These are phyloP conservation scores for Bostrychus sinensis DNA, from an alignment of 2,113 vertebrate genomes.

Conservation along the genomic window DNA sequence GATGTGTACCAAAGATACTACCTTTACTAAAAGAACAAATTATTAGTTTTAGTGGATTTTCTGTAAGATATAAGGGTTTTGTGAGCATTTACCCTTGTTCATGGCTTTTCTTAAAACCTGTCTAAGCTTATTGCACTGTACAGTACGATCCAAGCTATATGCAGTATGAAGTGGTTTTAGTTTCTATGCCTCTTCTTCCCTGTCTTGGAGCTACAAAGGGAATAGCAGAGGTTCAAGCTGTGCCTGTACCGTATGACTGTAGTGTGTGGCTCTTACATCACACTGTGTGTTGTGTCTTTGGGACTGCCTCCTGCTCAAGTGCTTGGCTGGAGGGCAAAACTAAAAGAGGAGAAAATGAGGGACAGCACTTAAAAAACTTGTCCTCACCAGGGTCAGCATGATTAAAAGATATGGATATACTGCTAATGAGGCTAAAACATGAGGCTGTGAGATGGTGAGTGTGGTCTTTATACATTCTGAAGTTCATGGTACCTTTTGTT, in stretches of 20 bases:
- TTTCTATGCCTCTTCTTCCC: slow-evolving; percentile 11
- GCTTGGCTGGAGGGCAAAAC: slow-evolving; percentile 35
- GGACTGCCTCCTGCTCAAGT: slow-evolving; percentile 35
- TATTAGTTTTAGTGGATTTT: too few relatives aligned
- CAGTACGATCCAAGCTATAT: too few relatives aligned
- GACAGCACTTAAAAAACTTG: slow-evolving; percentile 22
- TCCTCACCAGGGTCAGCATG: slow-evolving; percentile 38
- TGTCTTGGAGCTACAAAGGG: slow-evolving; percentile 26
- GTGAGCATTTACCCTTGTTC: too few relatives aligned
- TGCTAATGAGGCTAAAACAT: slow-evolving; percentile 1
- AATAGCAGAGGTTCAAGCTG: slow-evolving; percentile 42
- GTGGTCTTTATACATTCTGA: too few relatives aligned
- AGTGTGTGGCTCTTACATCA: slow-evolving; percentile 47
- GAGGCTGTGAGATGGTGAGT: too few relatives aligned
- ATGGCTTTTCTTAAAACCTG: too few relatives aligned
- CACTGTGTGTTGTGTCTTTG: slow-evolving; percentile 38
- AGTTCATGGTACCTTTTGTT: too few relatives aligned
- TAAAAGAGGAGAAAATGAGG: slow-evolving; percentile 23
- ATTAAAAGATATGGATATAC: slow-evolving; percentile 49
- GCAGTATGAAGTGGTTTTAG: too few relatives aligned
- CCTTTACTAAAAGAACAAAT: too few relatives aligned
- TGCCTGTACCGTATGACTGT: slow-evolving; percentile 15
- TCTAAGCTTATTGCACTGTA: too few relatives aligned
- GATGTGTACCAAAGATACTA: too few relatives aligned
- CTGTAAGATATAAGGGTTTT: too few relatives aligned